phyloP scores from a whole-genome alignment of 2,797 vertebrate genomes.

The Leptodactylus fallax region DNA sequence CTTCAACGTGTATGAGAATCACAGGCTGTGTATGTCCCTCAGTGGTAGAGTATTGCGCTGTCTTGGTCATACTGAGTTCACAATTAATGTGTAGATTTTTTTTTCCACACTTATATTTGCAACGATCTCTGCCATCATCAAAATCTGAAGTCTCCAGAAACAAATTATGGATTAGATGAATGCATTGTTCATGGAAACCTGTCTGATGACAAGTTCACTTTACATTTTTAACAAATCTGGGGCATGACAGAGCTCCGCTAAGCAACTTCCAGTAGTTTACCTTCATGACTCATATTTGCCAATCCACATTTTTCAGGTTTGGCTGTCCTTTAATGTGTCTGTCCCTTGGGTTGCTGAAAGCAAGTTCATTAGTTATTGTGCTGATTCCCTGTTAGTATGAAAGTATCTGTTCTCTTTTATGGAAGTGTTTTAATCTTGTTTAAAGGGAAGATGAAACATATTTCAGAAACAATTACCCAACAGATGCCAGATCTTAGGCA shows the following conservation, averaged over 20 bases:
- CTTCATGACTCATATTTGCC: not conserved
- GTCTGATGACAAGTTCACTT: not conserved
- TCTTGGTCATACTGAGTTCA: not conserved
- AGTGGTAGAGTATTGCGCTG: too few relatives aligned
- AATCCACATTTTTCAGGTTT: not conserved
- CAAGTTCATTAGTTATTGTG: constrained; percentile 16
- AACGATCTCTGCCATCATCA: not conserved
- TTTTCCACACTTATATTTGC: not conserved
- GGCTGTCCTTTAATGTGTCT: not conserved
- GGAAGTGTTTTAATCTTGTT: constrained; percentile 33
- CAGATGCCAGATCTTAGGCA: constrained; percentile 29
- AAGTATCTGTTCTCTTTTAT: constrained; percentile 12
- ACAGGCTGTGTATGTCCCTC: too few relatives aligned
- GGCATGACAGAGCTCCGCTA: not conserved
- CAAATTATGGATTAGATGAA: not conserved
- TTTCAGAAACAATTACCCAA: constrained; percentile 39
- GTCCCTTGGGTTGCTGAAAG: not conserved
- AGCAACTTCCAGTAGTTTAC: not conserved
- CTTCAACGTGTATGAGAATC: too few relatives aligned
- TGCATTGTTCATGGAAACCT: not conserved
- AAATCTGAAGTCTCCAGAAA: not conserved
- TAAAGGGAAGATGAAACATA: constrained; percentile 17
- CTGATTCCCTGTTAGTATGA: constrained; percentile 1
- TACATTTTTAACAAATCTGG: not conserved
- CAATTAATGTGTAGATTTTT: not conserved